Evolutionary conservation across 2,113 vertebrate genomes (phyloP).

Genomic region (Camarhynchus parvulus): DNA sequence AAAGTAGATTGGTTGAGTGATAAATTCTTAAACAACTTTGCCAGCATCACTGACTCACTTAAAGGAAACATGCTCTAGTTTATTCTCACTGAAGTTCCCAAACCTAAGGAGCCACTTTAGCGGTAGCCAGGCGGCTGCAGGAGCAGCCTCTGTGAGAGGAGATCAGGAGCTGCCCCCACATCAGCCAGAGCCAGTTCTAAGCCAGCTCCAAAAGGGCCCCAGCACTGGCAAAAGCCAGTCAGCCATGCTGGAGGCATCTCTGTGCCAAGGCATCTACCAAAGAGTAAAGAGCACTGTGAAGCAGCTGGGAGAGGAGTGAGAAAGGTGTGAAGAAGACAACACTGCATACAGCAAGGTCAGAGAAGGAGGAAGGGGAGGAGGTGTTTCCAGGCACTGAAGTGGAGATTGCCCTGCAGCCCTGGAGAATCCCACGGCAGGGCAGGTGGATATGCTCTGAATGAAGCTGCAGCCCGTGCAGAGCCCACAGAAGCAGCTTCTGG

Average conservation of each 20-base stretch:
- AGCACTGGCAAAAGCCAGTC: background rate
- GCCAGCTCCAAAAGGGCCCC: background rate
- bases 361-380: background rate
- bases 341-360: background rate
- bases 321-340: background rate
- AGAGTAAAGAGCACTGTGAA: background rate
- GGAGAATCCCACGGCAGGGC: background rate
- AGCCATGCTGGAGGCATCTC: fast-evolving
- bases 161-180: background rate
- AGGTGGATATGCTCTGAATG: background rate
- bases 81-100: background rate
- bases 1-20: background rate
- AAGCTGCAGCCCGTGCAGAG: background rate
- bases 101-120: background rate
- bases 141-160: background rate
- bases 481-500: background rate
- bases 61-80: background rate
- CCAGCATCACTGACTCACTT: background rate
- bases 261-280: background rate
- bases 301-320: background rate
- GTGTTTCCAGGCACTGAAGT: background rate
- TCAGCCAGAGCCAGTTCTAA: background rate
- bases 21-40: background rate
- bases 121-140: background rate
- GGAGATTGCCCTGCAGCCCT: background rate